Evolutionary conservation across 2,113 vertebrate species (phyloP).

Genomic region (Nothoprocta pentlandii): DNA sequence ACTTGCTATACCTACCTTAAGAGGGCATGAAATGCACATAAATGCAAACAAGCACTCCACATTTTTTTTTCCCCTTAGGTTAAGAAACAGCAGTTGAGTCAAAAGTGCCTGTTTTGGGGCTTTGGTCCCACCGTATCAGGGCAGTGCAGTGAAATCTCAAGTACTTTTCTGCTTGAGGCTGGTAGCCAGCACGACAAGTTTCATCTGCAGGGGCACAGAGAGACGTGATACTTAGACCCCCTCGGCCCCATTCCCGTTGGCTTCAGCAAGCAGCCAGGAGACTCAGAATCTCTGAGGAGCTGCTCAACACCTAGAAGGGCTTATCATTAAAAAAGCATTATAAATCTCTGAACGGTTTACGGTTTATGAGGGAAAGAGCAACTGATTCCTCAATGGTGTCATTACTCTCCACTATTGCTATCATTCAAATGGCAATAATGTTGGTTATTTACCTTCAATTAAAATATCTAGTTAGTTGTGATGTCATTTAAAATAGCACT

Average conservation of each 20-base stretch:
- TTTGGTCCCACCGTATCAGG: background rate
- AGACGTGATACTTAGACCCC: background rate
- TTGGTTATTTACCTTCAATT: constrained; percentile 76
- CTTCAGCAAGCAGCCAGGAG: constrained; percentile 49
- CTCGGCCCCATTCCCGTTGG: background rate
- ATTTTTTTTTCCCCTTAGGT: constrained; percentile 45
- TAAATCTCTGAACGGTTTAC: constrained; percentile 74
- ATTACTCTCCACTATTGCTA: constrained; percentile 72
- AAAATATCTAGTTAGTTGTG: constrained; percentile 76
- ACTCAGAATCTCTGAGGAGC: constrained; percentile 46
- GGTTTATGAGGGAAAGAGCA: constrained; percentile 71
- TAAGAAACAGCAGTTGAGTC: constrained; percentile 11
- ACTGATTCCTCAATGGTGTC: constrained; percentile 69
- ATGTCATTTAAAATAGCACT: constrained; percentile 74
- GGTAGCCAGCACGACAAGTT: background rate
- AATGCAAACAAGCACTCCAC: constrained; percentile 9
- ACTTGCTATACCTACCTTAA: constrained; percentile 70
- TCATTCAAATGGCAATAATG: constrained; percentile 74
- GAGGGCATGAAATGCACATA: constrained; percentile 74
- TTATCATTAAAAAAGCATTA: constrained; percentile 74
- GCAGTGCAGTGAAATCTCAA: background rate
- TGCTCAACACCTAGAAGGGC: constrained; percentile 62
- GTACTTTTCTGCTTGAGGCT: background rate
- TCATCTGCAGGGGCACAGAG: background rate
- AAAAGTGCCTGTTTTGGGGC: background rate